Base-by-base conservation (phyloP, 2,797 vertebrate species). In the Craterocephalus amniculus region DNA sequence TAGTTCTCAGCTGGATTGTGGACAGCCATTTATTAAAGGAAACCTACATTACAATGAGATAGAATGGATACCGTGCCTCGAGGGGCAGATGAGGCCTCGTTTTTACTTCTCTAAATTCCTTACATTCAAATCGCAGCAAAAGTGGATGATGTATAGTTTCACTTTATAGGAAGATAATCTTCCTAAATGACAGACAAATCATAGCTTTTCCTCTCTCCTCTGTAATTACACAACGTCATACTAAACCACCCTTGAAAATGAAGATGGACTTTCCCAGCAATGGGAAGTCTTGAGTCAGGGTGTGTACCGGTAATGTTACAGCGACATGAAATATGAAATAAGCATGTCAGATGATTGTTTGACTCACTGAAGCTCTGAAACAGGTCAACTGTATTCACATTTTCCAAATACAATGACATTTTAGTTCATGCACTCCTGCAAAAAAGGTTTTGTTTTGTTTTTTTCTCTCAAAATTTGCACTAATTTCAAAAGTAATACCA, bases 171-270 rank as follows among this genome's bases (percentile, higher is more conserved):
- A 31, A 13, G 59, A 48, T 54, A 16, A 78, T 74, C 64, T 72
- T 43, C 43, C 52, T 16, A 72, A 79, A 66, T 72, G 58, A 62
- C 9, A 9, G 63, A 61, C 34, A 38, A 54, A 60, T 71, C 55
- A 51, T 2, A 60, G 22, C 1, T 22, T 62, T 64, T 52, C 56
- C 24, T 54, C 26, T n/a, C 58, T 66, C 9, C 36, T 69, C 76
- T 70, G 31, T 77, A 77, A 78, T 80, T 71, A 76, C 22, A 38
- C n/a, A 73, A 35, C 45, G 62, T 24, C 22, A 63, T 11, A 7
- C 66, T 26, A 31, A 76, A 63, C 72, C 48, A 43, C 2, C 1
- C 40, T 32, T 62, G 11, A 67, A 80, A 78, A 67, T 80, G 70
- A 74, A 72, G 52, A 67, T 26, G 58, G 63, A 63, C 60, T 58